These are phyloP conservation scores for Acleris sparsana DNA, from an alignment of 2,888 invertebrate species.

Conservation along the genomic window DNA sequence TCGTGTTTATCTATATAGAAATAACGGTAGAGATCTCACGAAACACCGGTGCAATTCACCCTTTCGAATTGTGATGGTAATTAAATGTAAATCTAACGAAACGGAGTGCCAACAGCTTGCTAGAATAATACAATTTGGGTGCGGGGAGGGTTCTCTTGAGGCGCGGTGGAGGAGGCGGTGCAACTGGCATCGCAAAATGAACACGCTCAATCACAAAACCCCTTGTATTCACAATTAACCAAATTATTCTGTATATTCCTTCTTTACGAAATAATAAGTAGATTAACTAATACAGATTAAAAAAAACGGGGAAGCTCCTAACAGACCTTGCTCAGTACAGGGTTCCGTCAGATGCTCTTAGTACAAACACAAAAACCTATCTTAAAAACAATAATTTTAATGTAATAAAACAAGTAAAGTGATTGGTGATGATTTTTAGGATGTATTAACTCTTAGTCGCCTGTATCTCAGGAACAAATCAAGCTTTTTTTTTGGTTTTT, in stretches of 20 bases:
- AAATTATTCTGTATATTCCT: constrained; percentile 7
- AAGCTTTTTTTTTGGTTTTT: too few relatives aligned
- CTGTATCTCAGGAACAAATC: too few relatives aligned
- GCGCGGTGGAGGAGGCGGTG: constrained; percentile 53
- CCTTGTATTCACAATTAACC: constrained; percentile 28
- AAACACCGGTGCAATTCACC: background rate
- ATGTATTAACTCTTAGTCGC: too few relatives aligned
- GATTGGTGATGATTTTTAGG: too few relatives aligned
- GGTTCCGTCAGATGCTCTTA: too few relatives aligned
- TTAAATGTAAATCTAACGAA: constrained; percentile 19
- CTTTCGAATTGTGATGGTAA: background rate
- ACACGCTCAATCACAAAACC: constrained; percentile 43
- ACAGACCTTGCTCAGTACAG: too few relatives aligned
- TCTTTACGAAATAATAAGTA: background rate
- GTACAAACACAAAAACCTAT: too few relatives aligned
- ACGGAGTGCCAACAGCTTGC: constrained; percentile 17
- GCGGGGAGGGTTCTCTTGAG: constrained; percentile 55
- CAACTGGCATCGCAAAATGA: constrained; percentile 48
- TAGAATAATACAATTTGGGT: constrained; percentile 36
- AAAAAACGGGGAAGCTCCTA: too few relatives aligned
- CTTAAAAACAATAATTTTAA: too few relatives aligned
- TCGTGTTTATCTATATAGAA: too few relatives aligned
- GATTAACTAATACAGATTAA: background rate
- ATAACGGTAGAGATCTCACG: too few relatives aligned
- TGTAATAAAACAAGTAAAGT: too few relatives aligned